Evolutionary conservation across 2,888 invertebrate genomes (phyloP), one percentile per base, ranked within the genome.

Genomic region (Trichopria drosophilae): DNA sequence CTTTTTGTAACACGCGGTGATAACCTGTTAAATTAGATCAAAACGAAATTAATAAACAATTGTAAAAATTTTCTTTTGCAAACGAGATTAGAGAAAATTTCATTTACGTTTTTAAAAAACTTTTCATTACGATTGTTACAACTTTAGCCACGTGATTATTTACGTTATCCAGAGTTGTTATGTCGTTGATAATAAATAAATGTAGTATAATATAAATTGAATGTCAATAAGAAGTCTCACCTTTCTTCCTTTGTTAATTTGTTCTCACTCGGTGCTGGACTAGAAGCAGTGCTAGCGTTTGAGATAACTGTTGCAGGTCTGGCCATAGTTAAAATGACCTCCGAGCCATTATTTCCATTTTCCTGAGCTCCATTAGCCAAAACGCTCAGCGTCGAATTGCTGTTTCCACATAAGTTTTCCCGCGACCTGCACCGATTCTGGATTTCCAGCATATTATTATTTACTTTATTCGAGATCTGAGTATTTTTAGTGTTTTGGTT

Each of bases 261-360:
- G 59, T 80, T 81, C 58, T 82, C 82, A 56, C 76, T 79, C 4
- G 80, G 80, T 3, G 80, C 76, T 1, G 81, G 79, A 66, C 81
- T 81, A 49, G 74, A 76, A 18, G 81, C 80, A 9, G 82, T 81
- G 59, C 82, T 82, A n/a, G 83, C 79, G 61, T 82, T 83, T 2
- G 83, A 83, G 55, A 82, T 84, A 31, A 83, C 84, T 4, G 84
- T 84, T 7, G 82, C 84, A 4, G 84, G 86, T 51, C 84, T 77
- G 1, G 85, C 85, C 73, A 82, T 82, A 10, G 83, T 83, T 44
- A 82, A 76, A 61, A 84, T 84, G 6, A 83, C 82, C 69, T 84
- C 84, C 57, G 73, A 73, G 1, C 68, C 69, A 19, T 62, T 63
- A 40, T 72, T 73, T 7, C 71, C 72, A 55, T 73, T 73, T 37